Percentiles rank a stretch among this genome's conserved stretches.
phyloP scores from a whole-genome alignment of 2,797 vertebrate species.

The Premnoplex brunnescens region DNA sequence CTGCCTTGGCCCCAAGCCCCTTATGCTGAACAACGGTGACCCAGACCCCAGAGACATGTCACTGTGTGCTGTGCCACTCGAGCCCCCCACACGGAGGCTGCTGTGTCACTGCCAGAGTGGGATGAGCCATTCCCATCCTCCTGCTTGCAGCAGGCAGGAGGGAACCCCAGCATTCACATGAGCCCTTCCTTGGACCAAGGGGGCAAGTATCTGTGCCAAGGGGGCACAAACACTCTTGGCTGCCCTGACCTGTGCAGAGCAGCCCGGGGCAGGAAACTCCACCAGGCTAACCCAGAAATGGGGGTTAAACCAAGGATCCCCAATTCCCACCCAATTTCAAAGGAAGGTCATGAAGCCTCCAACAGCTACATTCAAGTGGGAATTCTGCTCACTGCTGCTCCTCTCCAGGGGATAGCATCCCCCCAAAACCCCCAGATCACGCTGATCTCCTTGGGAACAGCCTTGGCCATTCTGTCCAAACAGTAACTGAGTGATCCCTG shows the following conservation, averaged over 20 bases:
- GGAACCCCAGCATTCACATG: fast-evolving
- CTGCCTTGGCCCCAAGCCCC: not conserved
- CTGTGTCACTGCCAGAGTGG: not conserved
- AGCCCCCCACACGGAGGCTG: not conserved
- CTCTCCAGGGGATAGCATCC: not conserved
- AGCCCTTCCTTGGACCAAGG: fast-evolving
- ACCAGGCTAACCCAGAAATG: not conserved
- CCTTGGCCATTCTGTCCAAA: not conserved
- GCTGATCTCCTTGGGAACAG: not conserved
- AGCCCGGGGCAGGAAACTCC: not conserved
- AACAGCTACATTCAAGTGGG: not conserved
- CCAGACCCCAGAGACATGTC: not conserved
- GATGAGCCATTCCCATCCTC: not conserved
- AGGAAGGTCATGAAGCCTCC: not conserved
- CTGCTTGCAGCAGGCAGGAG: fast-evolving
- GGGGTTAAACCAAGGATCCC: not conserved
- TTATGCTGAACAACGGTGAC: not conserved
- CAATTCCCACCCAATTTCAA: fast-evolving
- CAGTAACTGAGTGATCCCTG: not conserved
- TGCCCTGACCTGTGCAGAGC: not conserved
- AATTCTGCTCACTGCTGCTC: not conserved
- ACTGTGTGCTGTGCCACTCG: fast-evolving
- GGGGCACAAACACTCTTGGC: fast-evolving
- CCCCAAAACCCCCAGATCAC: fast-evolving
- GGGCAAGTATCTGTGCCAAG: not conserved